These are phyloP conservation scores for Mercenaria mercenaria DNA, from an alignment of 1,140 invertebrate species.

Conservation along the genomic window DNA sequence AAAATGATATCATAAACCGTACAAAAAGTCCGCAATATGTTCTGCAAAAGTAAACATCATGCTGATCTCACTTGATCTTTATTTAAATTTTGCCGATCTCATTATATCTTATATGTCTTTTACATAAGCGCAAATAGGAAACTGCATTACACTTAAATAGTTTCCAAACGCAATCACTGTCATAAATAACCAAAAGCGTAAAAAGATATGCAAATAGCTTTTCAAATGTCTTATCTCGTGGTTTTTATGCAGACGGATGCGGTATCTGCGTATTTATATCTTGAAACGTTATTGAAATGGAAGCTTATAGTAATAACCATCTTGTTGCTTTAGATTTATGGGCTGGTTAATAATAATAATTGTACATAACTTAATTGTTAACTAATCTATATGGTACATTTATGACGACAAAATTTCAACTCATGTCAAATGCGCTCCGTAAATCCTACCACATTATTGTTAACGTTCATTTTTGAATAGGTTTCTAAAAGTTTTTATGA, in stretches of 20 bases:
- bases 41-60: too few relatives aligned
- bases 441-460: slow-evolving; percentile 1
- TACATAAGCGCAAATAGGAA: too few relatives aligned
- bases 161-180: not conserved
- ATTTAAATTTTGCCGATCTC: too few relatives aligned
- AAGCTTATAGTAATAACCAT: not conserved
- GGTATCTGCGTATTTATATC: not conserved
- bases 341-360: not conserved
- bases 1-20: too few relatives aligned
- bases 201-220: not conserved
- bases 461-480: not conserved
- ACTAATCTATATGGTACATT: slow-evolving; percentile 42
- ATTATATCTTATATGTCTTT: too few relatives aligned
- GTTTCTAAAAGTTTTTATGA: slow-evolving; percentile 40
- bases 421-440: slow-evolving; percentile 20
- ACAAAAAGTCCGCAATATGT: too few relatives aligned
- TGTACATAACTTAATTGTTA: slow-evolving; percentile 34
- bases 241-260: not conserved
- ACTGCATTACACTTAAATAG: too few relatives aligned
- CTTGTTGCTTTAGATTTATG: not conserved
- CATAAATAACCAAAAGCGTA: not conserved
- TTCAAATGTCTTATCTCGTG: not conserved
- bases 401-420: slow-evolving; percentile 32
- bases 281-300: not conserved
- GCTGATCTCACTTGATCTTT: too few relatives aligned